phyloP scores from a whole-genome alignment of 2,888 invertebrate species.

The Chrysolina haemoptera region DNA sequence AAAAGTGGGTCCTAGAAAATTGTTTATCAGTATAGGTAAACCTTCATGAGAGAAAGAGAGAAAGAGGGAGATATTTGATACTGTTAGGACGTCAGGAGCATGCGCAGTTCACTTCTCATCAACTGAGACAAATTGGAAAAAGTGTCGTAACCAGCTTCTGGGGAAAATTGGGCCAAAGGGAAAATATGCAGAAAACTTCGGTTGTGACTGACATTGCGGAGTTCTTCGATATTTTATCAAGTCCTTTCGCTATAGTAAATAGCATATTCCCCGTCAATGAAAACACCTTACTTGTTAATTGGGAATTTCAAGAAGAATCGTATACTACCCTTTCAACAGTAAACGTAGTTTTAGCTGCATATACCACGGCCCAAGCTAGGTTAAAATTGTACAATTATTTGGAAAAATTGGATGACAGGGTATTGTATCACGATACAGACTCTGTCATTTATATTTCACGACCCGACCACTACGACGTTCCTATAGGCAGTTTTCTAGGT shows the following conservation, averaged over 20 bases:
- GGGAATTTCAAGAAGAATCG: constrained; percentile 48
- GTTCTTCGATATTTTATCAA: constrained; percentile 21
- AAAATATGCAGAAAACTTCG: constrained; percentile 44
- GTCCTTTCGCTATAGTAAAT: constrained; percentile 21
- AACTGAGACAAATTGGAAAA: constrained; percentile 30
- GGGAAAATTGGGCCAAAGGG: constrained; percentile 42
- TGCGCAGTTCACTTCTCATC: no score
- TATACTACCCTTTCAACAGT: constrained; percentile 40
- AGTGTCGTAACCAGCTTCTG: constrained; percentile 38
- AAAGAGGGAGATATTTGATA: no score
- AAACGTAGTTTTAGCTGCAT: constrained; percentile 58
- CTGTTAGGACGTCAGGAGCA: no score
- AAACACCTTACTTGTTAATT: constrained; percentile 48
- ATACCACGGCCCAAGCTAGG: constrained; percentile 44
- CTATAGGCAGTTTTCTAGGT: neutral
- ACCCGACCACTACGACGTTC: neutral
- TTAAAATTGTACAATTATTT: constrained; percentile 51
- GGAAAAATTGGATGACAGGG: constrained; percentile 56
- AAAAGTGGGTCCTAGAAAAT: no score
- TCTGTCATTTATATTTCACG: neutral
- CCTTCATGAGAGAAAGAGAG: no score
- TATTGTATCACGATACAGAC: neutral
- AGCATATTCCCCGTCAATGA: constrained; percentile 34
- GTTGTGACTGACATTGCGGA: neutral
- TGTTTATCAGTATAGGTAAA: no score